Conservation (phyloP, 2,797 vertebrate species). For the Thunnus albacares region DNA sequence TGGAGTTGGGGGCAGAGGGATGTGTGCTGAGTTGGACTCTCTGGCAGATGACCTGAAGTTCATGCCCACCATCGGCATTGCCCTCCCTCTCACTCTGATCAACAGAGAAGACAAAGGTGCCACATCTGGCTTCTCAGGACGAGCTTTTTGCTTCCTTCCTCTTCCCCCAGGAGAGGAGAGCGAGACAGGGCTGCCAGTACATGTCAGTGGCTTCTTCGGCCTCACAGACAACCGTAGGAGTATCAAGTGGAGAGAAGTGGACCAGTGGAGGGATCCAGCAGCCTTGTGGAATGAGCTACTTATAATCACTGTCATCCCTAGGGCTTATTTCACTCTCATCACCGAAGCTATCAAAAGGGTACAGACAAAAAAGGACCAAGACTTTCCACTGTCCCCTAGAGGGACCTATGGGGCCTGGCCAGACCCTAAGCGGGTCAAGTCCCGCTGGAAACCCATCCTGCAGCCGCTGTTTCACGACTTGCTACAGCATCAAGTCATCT, state of each 20-base stretch:
- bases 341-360: conserved; percentile 91
- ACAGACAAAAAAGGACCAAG: conserved; percentile 90
- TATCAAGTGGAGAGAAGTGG: conserved; percentile 98
- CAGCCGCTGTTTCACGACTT: conserved; percentile 92
- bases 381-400: conserved; percentile 88
- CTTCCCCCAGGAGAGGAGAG: conserved; percentile 97
- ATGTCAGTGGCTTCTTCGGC: conserved; percentile 98
- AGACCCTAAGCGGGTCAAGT: conserved; percentile 87
- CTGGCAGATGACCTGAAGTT: conserved; percentile 97
- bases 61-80: conserved; percentile 94
- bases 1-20: conserved; percentile 94
- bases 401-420: conserved; percentile 94
- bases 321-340: conserved; percentile 93
- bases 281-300: conserved; percentile 98
- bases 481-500: conserved; percentile 91
- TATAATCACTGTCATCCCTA: conserved; percentile 91
- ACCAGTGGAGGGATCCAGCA: conserved; percentile 98
- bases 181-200: conserved; percentile 95
- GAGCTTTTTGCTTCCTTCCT: conserved; percentile 98
- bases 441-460: conserved; percentile 93
- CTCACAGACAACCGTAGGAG: conserved; percentile 98
- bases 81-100: conserved; percentile 87
- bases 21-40: conserved; percentile 92
- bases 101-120: conserved; percentile 88
- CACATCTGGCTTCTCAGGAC: conserved; percentile 90